These are phyloP conservation scores for Drosophila pegasa DNA, from an alignment of 2,888 invertebrate genomes.

Conservation along the genomic window DNA sequence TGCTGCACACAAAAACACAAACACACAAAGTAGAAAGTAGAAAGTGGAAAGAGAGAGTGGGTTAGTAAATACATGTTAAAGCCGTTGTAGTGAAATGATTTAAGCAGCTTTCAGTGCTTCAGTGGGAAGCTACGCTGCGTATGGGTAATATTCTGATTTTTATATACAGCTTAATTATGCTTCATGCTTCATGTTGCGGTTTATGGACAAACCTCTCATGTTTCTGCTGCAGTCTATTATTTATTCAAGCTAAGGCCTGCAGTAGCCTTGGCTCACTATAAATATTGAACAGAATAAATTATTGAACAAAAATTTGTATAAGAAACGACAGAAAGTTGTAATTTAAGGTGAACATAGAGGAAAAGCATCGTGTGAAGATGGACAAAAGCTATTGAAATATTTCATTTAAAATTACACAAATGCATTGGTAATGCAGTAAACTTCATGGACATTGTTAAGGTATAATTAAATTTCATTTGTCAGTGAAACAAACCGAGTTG, in stretches of 20 bases:
- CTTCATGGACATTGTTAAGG: no score
- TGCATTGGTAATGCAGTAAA: no score
- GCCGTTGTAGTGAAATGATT: constrained; percentile 24
- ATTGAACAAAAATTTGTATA: no score
- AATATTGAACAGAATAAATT: no score
- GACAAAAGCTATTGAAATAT: no score
- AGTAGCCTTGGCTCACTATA: not conserved
- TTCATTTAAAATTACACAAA: no score
- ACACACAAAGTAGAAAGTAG: constrained; percentile 2
- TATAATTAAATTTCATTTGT: no score
- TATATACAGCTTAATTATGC: constrained; percentile 6
- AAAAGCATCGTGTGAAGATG: no score
- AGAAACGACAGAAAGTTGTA: no score
- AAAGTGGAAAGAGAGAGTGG: not conserved
- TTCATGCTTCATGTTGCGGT: constrained; percentile 36
- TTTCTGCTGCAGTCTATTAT: constrained; percentile 12
- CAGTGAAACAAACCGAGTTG: no score
- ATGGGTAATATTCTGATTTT: constrained; percentile 20
- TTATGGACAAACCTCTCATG: constrained; percentile 6
- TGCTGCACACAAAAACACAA: constrained; percentile 32
- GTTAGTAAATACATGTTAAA: constrained; percentile 34
- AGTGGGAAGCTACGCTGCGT: constrained; percentile 11
- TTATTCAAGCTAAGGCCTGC: constrained; percentile 20
- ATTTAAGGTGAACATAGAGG: no score
- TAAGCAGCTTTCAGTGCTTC: constrained; percentile 34